Conservation (phyloP, 2,797 vertebrate species). For the Meriones psammophilus region DNA sequence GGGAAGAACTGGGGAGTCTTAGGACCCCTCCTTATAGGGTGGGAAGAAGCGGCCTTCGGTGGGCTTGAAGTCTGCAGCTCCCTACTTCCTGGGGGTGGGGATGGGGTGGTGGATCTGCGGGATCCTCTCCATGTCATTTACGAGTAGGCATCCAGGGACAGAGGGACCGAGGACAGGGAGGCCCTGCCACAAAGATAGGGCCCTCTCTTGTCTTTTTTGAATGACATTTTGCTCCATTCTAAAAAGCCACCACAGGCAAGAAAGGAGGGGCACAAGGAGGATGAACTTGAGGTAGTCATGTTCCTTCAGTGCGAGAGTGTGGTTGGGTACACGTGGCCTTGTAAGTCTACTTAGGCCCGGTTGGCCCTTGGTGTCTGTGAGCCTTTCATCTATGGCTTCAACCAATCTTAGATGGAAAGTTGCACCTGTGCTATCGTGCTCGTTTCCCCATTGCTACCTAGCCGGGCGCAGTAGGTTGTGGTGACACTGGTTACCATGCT, state of each 20-base stretch:
- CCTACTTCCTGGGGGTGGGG: slow-evolving; percentile 49
- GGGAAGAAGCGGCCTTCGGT: slow-evolving; percentile 11
- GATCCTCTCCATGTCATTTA: not conserved
- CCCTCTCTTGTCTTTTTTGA: not conserved
- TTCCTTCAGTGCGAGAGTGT: not conserved
- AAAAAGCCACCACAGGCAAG: slow-evolving; percentile 22
- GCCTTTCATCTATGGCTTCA: not conserved
- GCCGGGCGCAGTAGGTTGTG: too few species aligned
- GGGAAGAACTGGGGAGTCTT: not conserved
- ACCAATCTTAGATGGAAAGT: not conserved
- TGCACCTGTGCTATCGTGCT: not conserved
- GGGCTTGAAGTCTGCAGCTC: not conserved
- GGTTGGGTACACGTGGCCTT: not conserved
- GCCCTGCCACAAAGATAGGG: not conserved
- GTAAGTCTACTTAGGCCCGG: not conserved
- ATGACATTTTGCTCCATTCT: not conserved
- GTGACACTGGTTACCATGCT: not conserved
- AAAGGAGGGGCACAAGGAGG: not conserved
- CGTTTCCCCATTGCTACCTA: not conserved
- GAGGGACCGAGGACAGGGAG: not conserved
- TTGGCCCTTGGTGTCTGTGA: not conserved
- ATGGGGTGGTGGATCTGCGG: slow-evolving; percentile 7
- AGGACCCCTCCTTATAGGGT: not conserved
- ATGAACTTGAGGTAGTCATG: not conserved
- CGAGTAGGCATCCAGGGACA: not conserved